A percentile compares a stretch with the other conserved stretches of the same genome.
phyloP scores from a whole-genome alignment of 2,888 invertebrate genomes.

The Tachystola acroxantha region DNA sequence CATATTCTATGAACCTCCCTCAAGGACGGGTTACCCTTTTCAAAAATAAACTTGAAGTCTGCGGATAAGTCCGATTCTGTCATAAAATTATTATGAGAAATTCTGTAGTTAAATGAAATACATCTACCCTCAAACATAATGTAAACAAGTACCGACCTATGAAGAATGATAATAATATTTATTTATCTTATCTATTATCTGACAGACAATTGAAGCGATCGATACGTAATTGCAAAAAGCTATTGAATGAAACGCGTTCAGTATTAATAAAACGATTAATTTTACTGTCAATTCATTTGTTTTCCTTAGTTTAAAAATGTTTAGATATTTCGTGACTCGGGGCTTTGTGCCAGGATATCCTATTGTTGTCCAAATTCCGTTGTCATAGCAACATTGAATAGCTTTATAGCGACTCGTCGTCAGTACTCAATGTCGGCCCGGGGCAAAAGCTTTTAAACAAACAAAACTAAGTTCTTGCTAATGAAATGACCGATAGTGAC shows the following conservation, averaged over 20 bases:
- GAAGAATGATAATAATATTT: not conserved
- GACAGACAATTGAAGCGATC: not conserved
- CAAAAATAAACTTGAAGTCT: not conserved
- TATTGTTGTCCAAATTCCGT: conserved; percentile 24
- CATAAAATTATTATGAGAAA: too few relatives aligned
- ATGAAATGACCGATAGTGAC: conserved; percentile 20
- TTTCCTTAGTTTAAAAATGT: too few relatives aligned
- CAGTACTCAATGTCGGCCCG: conserved; percentile 3
- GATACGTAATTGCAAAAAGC: not conserved
- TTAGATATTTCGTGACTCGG: not conserved
- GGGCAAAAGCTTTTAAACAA: not conserved
- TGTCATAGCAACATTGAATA: conserved; percentile 69
- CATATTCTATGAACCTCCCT: too few relatives aligned
- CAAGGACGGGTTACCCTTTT: not conserved
- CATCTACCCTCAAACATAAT: not conserved
- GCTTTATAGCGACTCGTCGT: conserved; percentile 28
- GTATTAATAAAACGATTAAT: not conserved
- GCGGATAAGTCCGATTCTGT: not conserved
- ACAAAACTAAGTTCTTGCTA: not conserved
- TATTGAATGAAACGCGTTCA: not conserved
- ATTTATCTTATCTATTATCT: not conserved
- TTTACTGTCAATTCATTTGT: too few relatives aligned
- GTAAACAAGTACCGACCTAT: too few relatives aligned
- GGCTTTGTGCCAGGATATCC: not conserved
- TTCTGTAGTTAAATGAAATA: too few relatives aligned